phyloP scores from a whole-genome alignment of 2,797 vertebrate genomes.

The Antennarius maculatus region DNA sequence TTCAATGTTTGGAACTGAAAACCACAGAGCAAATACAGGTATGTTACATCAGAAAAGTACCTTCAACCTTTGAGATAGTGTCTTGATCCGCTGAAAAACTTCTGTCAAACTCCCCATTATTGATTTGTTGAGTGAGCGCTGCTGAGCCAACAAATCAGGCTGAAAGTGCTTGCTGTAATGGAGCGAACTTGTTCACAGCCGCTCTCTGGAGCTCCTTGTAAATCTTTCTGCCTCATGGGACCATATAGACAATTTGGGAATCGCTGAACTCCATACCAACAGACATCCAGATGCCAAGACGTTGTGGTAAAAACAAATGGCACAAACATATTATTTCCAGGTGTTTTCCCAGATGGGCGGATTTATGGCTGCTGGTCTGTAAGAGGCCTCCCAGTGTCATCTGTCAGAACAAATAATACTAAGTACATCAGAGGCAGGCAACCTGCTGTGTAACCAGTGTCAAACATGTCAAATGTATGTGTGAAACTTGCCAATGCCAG shows the following conservation, averaged over 20 bases:
- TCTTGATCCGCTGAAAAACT: constrained; percentile 43
- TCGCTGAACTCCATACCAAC: constrained; percentile 29
- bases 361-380: constrained; percentile 5
- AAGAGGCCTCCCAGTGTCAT: constrained; percentile 19
- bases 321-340: constrained; percentile 4
- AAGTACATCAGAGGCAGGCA: constrained; percentile 9
- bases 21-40: constrained; percentile 2
- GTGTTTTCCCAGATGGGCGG: constrained; percentile 4
- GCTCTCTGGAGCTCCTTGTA: constrained; percentile 46
- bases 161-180: constrained; percentile 74
- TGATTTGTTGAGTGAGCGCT: constrained; percentile 71
- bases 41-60: constrained; percentile 1
- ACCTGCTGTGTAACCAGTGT: constrained; percentile 38
- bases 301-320: background rate
- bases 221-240: constrained; percentile 51
- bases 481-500: constrained; percentile 44
- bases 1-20: constrained; percentile 19
- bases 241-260: constrained; percentile 41
- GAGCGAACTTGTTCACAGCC: constrained; percentile 70
- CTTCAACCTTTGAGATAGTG: constrained; percentile 5
- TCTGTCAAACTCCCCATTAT: constrained; percentile 67
- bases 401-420: constrained; percentile 31
- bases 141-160: constrained; percentile 70
- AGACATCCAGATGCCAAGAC: constrained; percentile 33
- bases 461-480: constrained; percentile 39